Evolutionary conservation across 2,113 vertebrate genomes (phyloP).

Genomic region (Phyllostomus hastatus): DNA sequence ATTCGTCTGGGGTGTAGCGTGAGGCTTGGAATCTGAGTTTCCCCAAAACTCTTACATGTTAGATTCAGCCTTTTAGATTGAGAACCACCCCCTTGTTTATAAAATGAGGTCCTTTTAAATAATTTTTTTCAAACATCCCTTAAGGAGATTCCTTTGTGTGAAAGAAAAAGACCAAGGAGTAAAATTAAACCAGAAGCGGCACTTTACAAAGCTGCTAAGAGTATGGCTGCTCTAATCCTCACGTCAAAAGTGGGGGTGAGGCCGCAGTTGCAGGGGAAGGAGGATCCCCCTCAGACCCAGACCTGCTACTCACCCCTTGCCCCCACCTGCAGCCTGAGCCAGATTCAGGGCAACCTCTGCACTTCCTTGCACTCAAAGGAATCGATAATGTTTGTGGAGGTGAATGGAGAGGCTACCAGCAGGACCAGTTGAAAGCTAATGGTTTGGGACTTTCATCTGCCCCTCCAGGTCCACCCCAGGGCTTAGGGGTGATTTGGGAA

Average conservation of each 20-base stretch:
- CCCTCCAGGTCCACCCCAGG: too few relatives aligned
- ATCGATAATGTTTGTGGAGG: background rate
- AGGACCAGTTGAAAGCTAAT: background rate
- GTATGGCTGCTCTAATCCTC: background rate
- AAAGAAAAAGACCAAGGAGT: background rate
- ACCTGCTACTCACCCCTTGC: background rate
- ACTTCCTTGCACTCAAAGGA: background rate
- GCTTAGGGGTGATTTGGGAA: background rate
- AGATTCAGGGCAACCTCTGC: background rate
- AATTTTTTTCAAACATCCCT: background rate
- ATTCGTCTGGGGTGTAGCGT: background rate
- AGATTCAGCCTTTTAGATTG: background rate
- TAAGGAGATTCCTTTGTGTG: background rate
- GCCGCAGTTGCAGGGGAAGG: fast-evolving
- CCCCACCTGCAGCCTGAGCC: background rate
- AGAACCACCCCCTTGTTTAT: background rate
- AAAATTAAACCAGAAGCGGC: background rate
- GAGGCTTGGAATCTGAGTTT: background rate
- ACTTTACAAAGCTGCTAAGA: background rate
- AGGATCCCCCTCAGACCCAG: background rate
- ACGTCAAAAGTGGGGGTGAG: too few relatives aligned
- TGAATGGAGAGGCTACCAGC: background rate
- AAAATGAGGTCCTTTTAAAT: background rate
- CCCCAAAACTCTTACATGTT: background rate
- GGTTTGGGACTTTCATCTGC: background rate